These are phyloP conservation scores for Furcifer pardalis DNA, from an alignment of 2,797 vertebrate genomes.

Conservation along the genomic window DNA sequence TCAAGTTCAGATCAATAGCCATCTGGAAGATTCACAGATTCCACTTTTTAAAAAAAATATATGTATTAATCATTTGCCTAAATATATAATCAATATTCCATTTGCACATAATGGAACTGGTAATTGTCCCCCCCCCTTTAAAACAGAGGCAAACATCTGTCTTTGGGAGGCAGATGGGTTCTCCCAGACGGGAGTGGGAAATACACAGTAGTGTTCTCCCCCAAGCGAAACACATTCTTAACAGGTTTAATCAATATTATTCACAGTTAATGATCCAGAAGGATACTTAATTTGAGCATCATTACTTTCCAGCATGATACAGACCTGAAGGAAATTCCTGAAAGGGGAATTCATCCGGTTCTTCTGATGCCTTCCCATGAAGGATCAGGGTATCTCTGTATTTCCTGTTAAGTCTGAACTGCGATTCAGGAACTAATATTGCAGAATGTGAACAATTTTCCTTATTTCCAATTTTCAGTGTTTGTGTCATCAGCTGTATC, in stretches of 20 bases:
- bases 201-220: background rate
- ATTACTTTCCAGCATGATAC: constrained; percentile 38
- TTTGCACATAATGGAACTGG: background rate
- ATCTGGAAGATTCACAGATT: background rate
- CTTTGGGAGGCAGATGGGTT: background rate
- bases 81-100: background rate
- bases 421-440: constrained; percentile 67
- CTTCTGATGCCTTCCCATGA: constrained; percentile 86
- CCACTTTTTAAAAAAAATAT: background rate
- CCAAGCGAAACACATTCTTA: background rate
- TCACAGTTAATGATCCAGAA: background rate
- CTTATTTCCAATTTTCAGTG: constrained; percentile 86
- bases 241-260: background rate
- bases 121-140: background rate
- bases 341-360: constrained; percentile 78
- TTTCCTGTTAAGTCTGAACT: constrained; percentile 88
- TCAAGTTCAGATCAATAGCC: background rate
- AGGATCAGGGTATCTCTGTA: constrained; percentile 93
- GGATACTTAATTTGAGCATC: background rate
- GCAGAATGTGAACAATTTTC: constrained; percentile 71
- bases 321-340: constrained; percentile 83
- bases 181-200: background rate
- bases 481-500: constrained; percentile 93
- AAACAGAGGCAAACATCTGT: background rate
- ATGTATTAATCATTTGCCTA: background rate